These are phyloP conservation scores for Amiota minor DNA, from an alignment of 2,888 invertebrate species.

Conservation along the genomic window DNA sequence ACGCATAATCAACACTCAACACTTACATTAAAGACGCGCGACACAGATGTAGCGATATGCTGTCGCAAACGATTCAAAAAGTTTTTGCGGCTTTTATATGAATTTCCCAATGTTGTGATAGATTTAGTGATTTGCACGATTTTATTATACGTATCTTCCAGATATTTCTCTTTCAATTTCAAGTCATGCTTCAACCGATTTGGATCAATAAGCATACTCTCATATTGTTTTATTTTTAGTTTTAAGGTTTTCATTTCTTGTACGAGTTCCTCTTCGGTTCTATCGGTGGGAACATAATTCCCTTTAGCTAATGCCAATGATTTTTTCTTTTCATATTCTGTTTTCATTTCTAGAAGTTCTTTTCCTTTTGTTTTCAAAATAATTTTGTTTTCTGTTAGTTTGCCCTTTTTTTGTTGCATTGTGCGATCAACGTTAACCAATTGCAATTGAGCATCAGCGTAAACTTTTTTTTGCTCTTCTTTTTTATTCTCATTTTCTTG, in stretches of 20 bases:
- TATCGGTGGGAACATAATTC: slow-evolving; percentile 67
- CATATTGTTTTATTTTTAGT: slow-evolving; percentile 62
- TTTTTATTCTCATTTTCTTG: slow-evolving; percentile 72
- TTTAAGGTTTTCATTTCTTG: slow-evolving; percentile 66
- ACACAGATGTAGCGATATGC: slow-evolving; percentile 51
- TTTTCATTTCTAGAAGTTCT: slow-evolving; percentile 34
- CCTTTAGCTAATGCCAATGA: slow-evolving; percentile 60
- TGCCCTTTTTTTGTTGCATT: slow-evolving; percentile 45
- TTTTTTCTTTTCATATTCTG: slow-evolving; percentile 41
- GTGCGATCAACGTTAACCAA: slow-evolving; percentile 50
- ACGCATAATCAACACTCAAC: too few species aligned
- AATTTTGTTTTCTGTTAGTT: slow-evolving; percentile 42
- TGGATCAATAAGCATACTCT: slow-evolving; percentile 58
- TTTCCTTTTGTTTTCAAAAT: slow-evolving; percentile 37
- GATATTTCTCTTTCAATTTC: slow-evolving; percentile 4
- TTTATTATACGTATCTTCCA: slow-evolving; percentile 14
- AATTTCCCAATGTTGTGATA: too few species aligned
- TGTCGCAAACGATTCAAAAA: slow-evolving; percentile 46
- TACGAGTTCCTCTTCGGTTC: slow-evolving; percentile 71
- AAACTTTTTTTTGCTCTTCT: slow-evolving; percentile 55
- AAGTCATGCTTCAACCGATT: slow-evolving; percentile 51
- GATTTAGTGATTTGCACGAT: slow-evolving; percentile 33
- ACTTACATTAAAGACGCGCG: slow-evolving; percentile 64
- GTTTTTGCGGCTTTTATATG: slow-evolving; percentile 6
- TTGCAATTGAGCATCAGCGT: slow-evolving; percentile 50